A percentile compares a stretch with the other conserved stretches of the same genome.
phyloP scores from a whole-genome alignment of 53 echinoderm and acorn worm genomes.

The Arbacia lixula region DNA sequence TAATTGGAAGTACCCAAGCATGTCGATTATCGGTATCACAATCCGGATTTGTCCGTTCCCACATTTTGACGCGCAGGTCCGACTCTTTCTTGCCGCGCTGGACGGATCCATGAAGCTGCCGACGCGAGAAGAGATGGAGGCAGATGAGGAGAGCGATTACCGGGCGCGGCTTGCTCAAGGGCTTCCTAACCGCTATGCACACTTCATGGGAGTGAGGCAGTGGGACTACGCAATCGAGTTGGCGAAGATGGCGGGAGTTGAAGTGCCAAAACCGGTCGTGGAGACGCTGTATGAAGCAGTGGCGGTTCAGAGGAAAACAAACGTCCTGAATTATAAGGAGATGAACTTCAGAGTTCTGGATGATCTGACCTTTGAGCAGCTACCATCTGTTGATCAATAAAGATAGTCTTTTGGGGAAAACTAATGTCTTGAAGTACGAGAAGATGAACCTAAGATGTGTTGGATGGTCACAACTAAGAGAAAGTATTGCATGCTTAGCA shows the following conservation, averaged over 20 bases:
- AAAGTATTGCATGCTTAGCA: no score
- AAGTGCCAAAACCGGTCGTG: constrained; percentile 43
- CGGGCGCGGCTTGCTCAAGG: constrained; percentile 56
- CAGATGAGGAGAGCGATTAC: constrained; percentile 58
- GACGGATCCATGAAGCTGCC: constrained; percentile 78
- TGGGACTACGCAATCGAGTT: constrained; percentile 77
- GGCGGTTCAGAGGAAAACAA: not conserved
- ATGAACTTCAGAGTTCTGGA: constrained; percentile 62
- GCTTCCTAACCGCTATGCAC: constrained; percentile 66
- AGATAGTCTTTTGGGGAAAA: no score
- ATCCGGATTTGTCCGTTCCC: constrained; percentile 74
- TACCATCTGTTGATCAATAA: constrained; percentile 34
- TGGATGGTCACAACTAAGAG: no score
- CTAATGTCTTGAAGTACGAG: no score
- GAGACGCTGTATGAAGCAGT: constrained; percentile 56
- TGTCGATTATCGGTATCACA: constrained; percentile 82
- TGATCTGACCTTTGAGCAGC: constrained; percentile 40
- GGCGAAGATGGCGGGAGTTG: constrained; percentile 47
- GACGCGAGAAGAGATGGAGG: constrained; percentile 66
- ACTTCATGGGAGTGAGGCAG: constrained; percentile 64
- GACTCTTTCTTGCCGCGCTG: constrained; percentile 61
- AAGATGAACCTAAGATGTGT: no score
- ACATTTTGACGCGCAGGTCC: constrained; percentile 70
- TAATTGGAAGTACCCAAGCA: constrained; percentile 66
- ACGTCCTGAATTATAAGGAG: constrained; percentile 71